phyloP scores from a whole-genome alignment of 2,888 invertebrate species.

The Deilephila elpenor region DNA sequence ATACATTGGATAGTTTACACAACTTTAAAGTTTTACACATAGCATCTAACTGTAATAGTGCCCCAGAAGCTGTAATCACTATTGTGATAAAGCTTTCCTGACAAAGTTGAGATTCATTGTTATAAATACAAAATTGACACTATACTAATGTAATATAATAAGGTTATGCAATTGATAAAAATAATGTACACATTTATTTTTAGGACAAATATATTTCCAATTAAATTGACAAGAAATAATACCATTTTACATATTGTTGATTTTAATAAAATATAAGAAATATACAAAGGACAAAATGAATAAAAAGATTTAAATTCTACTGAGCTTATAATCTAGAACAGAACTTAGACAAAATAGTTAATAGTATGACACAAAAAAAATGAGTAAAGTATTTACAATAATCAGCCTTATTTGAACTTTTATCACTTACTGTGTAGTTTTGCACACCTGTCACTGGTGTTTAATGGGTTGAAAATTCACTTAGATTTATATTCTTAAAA shows the following conservation, averaged over 20 bases:
- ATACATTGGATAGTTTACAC: too few relatives aligned
- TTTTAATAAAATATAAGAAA: neutral
- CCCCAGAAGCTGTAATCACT: too few relatives aligned
- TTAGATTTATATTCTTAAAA: neutral
- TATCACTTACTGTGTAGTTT: constrained; percentile 44
- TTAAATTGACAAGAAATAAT: constrained; percentile 14
- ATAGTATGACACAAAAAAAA: constrained; percentile 45
- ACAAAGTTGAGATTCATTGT: too few relatives aligned
- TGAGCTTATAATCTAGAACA: constrained; percentile 17
- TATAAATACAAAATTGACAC: too few relatives aligned
- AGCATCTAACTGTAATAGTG: too few relatives aligned
- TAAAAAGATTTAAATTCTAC: constrained; percentile 14
- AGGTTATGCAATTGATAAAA: neutral
- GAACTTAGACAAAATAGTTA: constrained; percentile 44
- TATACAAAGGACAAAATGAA: neutral
- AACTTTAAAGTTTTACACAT: too few relatives aligned
- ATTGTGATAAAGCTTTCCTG: too few relatives aligned
- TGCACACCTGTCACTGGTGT: constrained; percentile 32
- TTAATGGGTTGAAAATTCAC: constrained; percentile 8
- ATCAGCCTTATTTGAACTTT: constrained; percentile 75
- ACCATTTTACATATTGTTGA: neutral
- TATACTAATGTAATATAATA: too few relatives aligned
- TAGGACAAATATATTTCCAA: neutral
- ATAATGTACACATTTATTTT: neutral
- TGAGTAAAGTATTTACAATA: constrained; percentile 67